A percentile compares a stretch with the other conserved stretches of the same genome.
Evolutionary conservation across 2,797 vertebrate species (phyloP).

Genomic region (Sebastes vulpes): DNA sequence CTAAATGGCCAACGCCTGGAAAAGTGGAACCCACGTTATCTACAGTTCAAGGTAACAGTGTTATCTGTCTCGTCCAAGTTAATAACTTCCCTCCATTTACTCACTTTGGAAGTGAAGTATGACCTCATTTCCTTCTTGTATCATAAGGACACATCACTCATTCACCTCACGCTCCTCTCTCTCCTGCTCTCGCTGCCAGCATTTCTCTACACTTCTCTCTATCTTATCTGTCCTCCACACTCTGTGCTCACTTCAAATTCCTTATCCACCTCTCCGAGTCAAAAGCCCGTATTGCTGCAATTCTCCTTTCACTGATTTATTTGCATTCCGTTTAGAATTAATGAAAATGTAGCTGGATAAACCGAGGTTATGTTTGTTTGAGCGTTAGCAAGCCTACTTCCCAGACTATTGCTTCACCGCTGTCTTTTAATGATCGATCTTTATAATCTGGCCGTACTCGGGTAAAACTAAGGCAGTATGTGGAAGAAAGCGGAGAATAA

Average conservation of each 20-base stretch:
- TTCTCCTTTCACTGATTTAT: conserved; percentile 78
- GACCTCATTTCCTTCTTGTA: conserved; percentile 59
- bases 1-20: conserved; percentile 38
- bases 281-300: conserved; percentile 68
- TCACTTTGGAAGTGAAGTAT: conserved; percentile 60
- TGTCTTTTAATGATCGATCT: conserved; percentile 68
- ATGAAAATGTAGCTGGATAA: conserved; percentile 73
- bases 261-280: conserved; percentile 61
- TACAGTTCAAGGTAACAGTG: conserved; percentile 70
- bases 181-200: conserved; percentile 32
- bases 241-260: conserved; percentile 71
- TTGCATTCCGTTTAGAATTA: conserved; percentile 76
- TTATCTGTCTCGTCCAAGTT: conserved; percentile 79
- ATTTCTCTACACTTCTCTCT: conserved; percentile 52
- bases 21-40: conserved; percentile 70
- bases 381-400: conserved; percentile 56
- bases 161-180: conserved; percentile 59
- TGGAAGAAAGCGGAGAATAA: neutral
- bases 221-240: conserved; percentile 76
- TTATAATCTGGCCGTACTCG: conserved; percentile 36
- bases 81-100: conserved; percentile 79
- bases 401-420: conserved; percentile 67
- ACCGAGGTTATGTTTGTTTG: conserved; percentile 81
- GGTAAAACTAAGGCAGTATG: conserved; percentile 29
- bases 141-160: conserved; percentile 67